phyloP scores from a whole-genome alignment of 2,888 invertebrate species.

The Apodemia duryi region DNA sequence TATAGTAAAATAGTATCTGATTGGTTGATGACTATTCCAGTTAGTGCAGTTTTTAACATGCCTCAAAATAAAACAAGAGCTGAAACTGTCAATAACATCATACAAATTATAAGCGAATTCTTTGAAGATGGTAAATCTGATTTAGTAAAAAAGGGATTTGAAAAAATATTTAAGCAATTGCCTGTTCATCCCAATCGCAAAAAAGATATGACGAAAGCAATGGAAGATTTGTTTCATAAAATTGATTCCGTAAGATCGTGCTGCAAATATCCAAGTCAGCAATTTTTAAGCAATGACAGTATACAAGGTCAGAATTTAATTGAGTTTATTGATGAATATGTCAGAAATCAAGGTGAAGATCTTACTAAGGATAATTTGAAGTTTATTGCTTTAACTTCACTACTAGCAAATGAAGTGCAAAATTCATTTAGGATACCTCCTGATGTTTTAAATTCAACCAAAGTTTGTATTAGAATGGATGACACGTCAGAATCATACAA shows the following conservation, averaged over 20 bases:
- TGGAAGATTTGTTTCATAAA: not conserved
- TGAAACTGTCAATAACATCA: slow-evolving; percentile 34
- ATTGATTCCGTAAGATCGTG: too few relatives aligned
- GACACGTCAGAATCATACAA: not conserved
- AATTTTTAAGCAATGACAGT: not conserved
- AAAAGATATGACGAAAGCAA: not conserved
- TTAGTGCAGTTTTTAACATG: slow-evolving; percentile 8
- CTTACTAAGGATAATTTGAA: not conserved
- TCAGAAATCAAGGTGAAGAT: not conserved
- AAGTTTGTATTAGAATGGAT: not conserved
- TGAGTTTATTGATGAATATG: not conserved
- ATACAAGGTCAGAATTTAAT: not conserved
- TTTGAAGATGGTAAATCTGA: slow-evolving; percentile 30
- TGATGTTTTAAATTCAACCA: not conserved
- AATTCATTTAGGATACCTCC: not conserved
- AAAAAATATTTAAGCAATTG: slow-evolving; percentile 51
- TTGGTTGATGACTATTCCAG: not conserved
- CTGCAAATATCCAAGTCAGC: not conserved
- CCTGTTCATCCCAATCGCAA: slow-evolving; percentile 29
- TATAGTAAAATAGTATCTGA: slow-evolving; percentile 32
- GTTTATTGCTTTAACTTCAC: not conserved
- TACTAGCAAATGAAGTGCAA: not conserved
- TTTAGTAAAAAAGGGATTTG: slow-evolving; percentile 49
- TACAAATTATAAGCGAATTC: slow-evolving; percentile 37
- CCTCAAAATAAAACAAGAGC: not conserved